Base-by-base conservation (phyloP, 1,140 invertebrate species). In the Scaptomyza montana region DNA sequence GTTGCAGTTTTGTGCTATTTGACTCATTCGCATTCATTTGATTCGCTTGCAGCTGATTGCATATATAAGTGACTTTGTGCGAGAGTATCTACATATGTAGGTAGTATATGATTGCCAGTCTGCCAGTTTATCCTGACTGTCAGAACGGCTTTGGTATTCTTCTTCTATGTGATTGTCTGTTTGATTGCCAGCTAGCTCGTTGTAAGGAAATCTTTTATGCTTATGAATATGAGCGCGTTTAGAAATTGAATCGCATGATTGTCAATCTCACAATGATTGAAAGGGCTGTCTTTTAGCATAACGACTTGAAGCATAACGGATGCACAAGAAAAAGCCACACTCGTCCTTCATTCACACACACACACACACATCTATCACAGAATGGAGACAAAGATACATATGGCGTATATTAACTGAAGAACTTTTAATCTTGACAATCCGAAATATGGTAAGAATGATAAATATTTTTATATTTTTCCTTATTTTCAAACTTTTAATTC, bases 1-100 rank as follows among this genome's bases (percentile, higher is more conserved):
- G 66, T 82, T 82, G 74, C 79, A 78, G 74, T 61, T 62, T 62
- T 41, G 12, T 61, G 77, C 47, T 55, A 60, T 70, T 60, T 70
- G 64, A 70, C 67, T 82, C 76, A 70, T 77, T 82, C 57, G 59
- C 79, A 86, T 87, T 87, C 82, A 86, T 87, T 76, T 67, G 78
- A 63, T 67, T 76, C 62, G 39, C 77, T 68, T 46, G 62, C 71
- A 69, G 75, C 65, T 78, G 82, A 81, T 89, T 78, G 78, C 80
- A 77, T 84, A 68, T 77, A 82, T 82, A 82, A 78, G 79, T 74
- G 67, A 49, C 21, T 53, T 12, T 36, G 33, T 36, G 33, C 2
- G 33, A 8, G 33, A 8, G 33, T 8, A 7, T 36, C 7, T 36
- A 6, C 30, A 9, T 36, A 2, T 16, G 49, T 19, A 45, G 28